phyloP scores from a whole-genome alignment of 1,140 invertebrate species.

The Bombus fervidus region DNA sequence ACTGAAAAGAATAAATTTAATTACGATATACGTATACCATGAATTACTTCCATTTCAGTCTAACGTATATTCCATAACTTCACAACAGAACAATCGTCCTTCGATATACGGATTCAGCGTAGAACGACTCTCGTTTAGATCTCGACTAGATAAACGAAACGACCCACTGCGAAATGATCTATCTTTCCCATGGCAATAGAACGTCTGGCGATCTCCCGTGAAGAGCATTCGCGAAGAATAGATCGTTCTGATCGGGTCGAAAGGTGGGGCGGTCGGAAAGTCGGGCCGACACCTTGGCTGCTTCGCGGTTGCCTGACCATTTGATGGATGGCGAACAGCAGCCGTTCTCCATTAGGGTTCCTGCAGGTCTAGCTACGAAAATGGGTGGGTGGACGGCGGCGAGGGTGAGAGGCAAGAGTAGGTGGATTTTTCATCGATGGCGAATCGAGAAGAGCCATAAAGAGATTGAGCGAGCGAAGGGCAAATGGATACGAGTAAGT shows the following conservation, averaged over 20 bases:
- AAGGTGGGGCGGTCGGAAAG: slow-evolving; percentile 38
- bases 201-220: neutral
- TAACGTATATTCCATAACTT: neutral
- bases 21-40: too few species aligned
- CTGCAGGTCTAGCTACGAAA: slow-evolving; percentile 57
- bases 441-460: slow-evolving; percentile 52
- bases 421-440: slow-evolving; percentile 70
- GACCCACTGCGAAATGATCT: slow-evolving; percentile 20
- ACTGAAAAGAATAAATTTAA: slow-evolving; percentile 6
- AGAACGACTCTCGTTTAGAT: neutral
- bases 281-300: slow-evolving; percentile 23
- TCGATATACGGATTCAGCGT: too few species aligned
- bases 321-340: slow-evolving; percentile 61
- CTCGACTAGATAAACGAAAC: neutral
- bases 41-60: too few species aligned
- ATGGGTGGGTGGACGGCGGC: slow-evolving; percentile 71
- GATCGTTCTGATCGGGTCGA: slow-evolving; percentile 23
- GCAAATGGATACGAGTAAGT: slow-evolving; percentile 33
- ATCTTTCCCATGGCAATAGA: neutral
- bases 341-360: slow-evolving; percentile 16
- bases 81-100: neutral
- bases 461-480: slow-evolving; percentile 13
- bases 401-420: slow-evolving; percentile 68
- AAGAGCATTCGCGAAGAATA: slow-evolving; percentile 29
- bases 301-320: slow-evolving; percentile 31